Percentiles rank a stretch among this genome's conserved stretches.
phyloP scores from a whole-genome alignment of 35 echinoderm and acorn worm genomes.

The Apostichopus californicus region DNA sequence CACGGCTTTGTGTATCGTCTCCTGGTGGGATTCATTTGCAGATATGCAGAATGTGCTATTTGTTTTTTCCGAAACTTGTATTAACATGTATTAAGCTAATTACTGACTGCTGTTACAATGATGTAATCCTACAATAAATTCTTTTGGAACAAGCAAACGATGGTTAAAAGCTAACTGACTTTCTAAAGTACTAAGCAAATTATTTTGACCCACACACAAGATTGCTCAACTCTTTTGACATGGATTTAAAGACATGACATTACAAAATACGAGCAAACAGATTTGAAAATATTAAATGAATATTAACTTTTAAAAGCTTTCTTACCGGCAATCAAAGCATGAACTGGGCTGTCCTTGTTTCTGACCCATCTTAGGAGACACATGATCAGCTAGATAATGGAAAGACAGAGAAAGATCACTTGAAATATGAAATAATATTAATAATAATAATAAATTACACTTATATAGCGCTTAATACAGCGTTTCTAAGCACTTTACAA shows the following conservation, averaged over 20 bases:
- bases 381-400: conserved; percentile 60
- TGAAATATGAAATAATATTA: not conserved
- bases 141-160: no score
- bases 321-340: conserved; percentile 92
- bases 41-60: no score
- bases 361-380: conserved; percentile 87
- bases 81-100: no score
- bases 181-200: not conserved
- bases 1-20: no score
- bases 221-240: not conserved
- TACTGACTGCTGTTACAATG: no score
- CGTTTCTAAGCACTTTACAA: no score
- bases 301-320: not conserved
- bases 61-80: no score
- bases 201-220: not conserved
- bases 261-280: not conserved
- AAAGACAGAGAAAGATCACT: not conserved
- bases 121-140: no score
- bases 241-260: not conserved
- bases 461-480: no score
- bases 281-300: no score
- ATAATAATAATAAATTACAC: no score
- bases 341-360: conserved; percentile 78
- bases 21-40: no score
- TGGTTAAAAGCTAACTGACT: not conserved